Conservation (phyloP, 2,797 vertebrate species). For the Lycodopsis pacificus region DNA sequence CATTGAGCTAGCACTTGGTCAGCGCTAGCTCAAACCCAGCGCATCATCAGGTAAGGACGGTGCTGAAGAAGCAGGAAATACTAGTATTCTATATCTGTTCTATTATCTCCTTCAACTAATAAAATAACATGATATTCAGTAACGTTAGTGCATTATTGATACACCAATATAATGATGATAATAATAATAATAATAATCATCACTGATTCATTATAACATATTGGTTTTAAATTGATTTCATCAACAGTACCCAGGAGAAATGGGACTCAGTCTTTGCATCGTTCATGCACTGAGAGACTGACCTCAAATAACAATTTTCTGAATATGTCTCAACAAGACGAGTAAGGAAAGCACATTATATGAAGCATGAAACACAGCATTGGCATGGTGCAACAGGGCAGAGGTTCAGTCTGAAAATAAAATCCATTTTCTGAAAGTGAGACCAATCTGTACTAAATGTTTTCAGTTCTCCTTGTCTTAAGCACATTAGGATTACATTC, state of each 20-base stretch:
- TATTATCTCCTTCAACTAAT: neutral
- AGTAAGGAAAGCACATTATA: neutral
- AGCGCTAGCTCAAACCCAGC: too few species aligned
- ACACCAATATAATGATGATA: neutral
- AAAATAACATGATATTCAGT: neutral
- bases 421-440: slow-evolving; percentile 37
- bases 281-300: neutral
- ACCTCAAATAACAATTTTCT: neutral
- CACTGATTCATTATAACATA: neutral
- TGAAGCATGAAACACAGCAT: neutral
- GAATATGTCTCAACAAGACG: neutral
- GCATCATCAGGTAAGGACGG: neutral
- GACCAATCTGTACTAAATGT: slow-evolving; percentile 38
- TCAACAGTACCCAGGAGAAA: neutral
- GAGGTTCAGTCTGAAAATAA: slow-evolving; percentile 37
- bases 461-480: slow-evolving; percentile 46
- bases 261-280: neutral
- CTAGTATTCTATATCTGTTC: neutral
- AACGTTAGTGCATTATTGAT: neutral
- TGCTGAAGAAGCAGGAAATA: neutral
- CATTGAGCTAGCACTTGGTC: too few species aligned
- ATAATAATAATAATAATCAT: too few species aligned
- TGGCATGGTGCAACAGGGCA: slow-evolving; percentile 15
- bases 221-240: neutral
- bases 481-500: slow-evolving; percentile 58